Percentiles rank a stretch among this genome's conserved stretches.
Evolutionary conservation across 37 sponge, comb jelly and placozoan species (phyloP).

Genomic region (Agelas oroides): DNA sequence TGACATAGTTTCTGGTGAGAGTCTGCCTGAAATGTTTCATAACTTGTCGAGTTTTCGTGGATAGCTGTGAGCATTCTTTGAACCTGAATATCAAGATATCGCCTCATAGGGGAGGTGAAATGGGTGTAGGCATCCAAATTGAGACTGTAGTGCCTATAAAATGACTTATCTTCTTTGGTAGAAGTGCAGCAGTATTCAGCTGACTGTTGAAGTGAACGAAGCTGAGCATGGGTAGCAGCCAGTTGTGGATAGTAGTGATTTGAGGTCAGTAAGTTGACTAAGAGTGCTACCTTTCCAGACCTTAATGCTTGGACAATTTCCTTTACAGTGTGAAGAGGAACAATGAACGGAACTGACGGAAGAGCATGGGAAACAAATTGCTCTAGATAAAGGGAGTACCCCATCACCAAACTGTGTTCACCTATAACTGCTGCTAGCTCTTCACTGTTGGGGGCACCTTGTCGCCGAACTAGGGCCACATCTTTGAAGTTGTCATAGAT

Average conservation of each 20-base stretch:
- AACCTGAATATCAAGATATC: constrained; percentile 67
- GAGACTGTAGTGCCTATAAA: constrained; percentile 46
- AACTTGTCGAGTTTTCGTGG: neutral
- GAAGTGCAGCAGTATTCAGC: constrained; percentile 55
- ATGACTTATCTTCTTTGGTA: neutral
- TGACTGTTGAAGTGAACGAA: neutral
- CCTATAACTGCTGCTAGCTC: neutral
- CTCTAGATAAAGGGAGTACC: constrained; percentile 2
- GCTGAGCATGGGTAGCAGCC: constrained; percentile 9
- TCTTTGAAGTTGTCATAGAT: constrained; percentile 1
- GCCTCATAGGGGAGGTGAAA: constrained; percentile 74
- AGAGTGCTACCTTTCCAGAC: neutral
- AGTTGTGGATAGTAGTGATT: constrained; percentile 58
- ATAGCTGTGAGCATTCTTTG: constrained; percentile 44
- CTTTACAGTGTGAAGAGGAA: neutral
- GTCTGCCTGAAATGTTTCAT: neutral
- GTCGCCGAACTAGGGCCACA: constrained; percentile 45
- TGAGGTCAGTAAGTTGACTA: constrained; percentile 22
- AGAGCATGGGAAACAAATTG: neutral
- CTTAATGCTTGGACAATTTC: neutral
- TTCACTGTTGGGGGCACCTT: constrained; percentile 35
- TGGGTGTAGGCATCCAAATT: constrained; percentile 59
- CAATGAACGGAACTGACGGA: neutral
- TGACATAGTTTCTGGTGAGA: constrained; percentile 14
- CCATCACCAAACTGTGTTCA: neutral